Base-by-base conservation (phyloP, 1,140 invertebrate genomes). In the Latrodectus geometricus region DNA sequence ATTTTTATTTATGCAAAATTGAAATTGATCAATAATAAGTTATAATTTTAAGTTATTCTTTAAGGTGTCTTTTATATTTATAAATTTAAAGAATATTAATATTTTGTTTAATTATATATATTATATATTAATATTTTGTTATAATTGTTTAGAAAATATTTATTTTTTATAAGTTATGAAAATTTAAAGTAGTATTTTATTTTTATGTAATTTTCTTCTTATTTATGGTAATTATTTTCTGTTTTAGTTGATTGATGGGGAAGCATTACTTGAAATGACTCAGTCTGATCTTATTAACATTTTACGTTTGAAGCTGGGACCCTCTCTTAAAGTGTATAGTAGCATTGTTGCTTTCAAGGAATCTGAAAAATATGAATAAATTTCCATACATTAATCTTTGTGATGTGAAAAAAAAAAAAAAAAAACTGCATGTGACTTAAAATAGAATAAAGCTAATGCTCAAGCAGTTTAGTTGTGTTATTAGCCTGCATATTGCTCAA, bases 221-320 rank as follows among this genome's bases (percentile, higher is more conserved):
- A 61, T 61, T 61, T 61, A 17, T 14, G 11, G 3, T 61, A 61
- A 61, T 15, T 66, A 9, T 70, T 72, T 78, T 50, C 17, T n/a
- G 73, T 84, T 70, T 79, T 97, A 98, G 90, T 96, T 98, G 91
- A 98, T 99, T 88, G 97, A 98, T 90, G 97, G 97, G 0, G 96
- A 98, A 90, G 97, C 97, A 8, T 91, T 99, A 21, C 94, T 98
- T 92, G 92, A 98, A 70, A 93, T 99, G 20, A 97, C 97, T 90
- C 97, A 97, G 83, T 96, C 98, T 90, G 97, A 99, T 92, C 92
- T 99, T 12, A 97, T 98, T 92, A 95, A 95, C 49, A 95, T 96
- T 15, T 97, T 99, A 94, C 95, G 94, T 56, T 97, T 99, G 93
- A 98, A 98, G 90, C 93, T 99, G 0, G 97, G 97, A 4, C 97